A percentile compares a stretch with the other conserved stretches of the same genome.
Conservation (phyloP, 37 sponge, comb jelly and placozoan species). For the Cliona cf. orientalis region DNA sequence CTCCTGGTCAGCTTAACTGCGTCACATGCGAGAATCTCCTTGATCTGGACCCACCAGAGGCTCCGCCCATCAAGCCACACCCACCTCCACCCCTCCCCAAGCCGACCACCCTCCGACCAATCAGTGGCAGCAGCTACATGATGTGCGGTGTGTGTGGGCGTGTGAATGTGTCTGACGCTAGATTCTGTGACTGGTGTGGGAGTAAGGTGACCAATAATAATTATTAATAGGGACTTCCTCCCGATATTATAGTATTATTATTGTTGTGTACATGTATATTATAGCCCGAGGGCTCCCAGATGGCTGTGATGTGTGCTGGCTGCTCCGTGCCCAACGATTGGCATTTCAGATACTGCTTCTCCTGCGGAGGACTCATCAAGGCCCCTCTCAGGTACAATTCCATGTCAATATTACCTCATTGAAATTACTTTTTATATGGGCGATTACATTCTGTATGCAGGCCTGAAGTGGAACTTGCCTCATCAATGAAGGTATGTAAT, state of each 20-base stretch:
- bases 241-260: background rate
- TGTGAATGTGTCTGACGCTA: conserved; percentile 79
- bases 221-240: background rate
- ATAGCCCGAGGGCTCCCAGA: conserved; percentile 52
- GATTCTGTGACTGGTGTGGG: conserved; percentile 94
- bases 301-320: conserved; percentile 41
- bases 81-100: conserved; percentile 30
- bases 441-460: background rate
- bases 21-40: conserved; percentile 77
- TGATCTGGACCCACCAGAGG: background rate
- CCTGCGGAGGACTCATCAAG: conserved; percentile 50
- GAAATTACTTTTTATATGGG: background rate
- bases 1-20: conserved; percentile 48
- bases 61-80: background rate
- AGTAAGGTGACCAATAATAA: conserved; percentile 43
- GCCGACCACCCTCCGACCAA: conserved; percentile 27
- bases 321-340: conserved; percentile 58
- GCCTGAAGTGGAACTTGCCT: conserved; percentile 39
- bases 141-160: conserved; percentile 84
- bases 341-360: conserved; percentile 49
- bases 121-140: conserved; percentile 56
- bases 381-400: conserved; percentile 42
- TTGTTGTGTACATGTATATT: background rate
- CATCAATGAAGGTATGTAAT: conserved; percentile 49
- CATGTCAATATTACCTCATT: background rate